These are phyloP conservation scores for Agonopterix subpropinquella DNA, from an alignment of 2,888 invertebrate species.

Conservation along the genomic window DNA sequence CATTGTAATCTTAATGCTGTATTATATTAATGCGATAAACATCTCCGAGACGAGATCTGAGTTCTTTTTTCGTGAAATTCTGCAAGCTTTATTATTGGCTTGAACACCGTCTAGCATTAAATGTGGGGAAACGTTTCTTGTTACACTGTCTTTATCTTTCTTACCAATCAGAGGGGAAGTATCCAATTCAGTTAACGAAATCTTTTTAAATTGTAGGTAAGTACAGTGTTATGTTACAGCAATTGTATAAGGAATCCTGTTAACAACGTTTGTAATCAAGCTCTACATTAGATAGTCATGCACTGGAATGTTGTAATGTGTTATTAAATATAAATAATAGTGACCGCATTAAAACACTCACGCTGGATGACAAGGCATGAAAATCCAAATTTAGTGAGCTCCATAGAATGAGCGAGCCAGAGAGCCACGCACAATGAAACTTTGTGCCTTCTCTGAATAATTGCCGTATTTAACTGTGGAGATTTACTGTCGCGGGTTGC, in stretches of 20 bases:
- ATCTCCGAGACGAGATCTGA: constrained; percentile 56
- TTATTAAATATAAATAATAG: constrained; percentile 43
- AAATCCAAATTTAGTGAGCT: constrained; percentile 61
- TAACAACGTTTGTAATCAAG: background rate
- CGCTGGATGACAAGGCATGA: constrained; percentile 65
- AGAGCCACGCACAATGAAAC: constrained; percentile 53
- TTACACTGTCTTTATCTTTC: constrained; percentile 51
- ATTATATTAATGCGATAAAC: constrained; percentile 76
- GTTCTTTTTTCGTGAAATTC: constrained; percentile 54
- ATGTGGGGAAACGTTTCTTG: constrained; percentile 44
- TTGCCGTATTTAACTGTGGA: constrained; percentile 61
- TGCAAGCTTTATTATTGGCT: constrained; percentile 59
- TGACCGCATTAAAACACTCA: constrained; percentile 52
- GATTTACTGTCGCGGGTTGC: constrained; percentile 46
- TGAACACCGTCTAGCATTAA: constrained; percentile 33
- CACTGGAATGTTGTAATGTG: constrained; percentile 34
- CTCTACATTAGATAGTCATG: constrained; percentile 8
- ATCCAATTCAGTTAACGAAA: constrained; percentile 52
- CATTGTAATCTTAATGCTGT: constrained; percentile 73
- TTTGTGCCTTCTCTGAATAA: constrained; percentile 62
- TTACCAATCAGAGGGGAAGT: constrained; percentile 46
- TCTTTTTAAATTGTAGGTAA: constrained; percentile 32
- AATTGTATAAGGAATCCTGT: background rate
- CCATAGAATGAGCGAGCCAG: constrained; percentile 36
- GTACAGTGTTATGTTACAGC: background rate